Conservation (phyloP, 2,113 vertebrate genomes). For the Dicrurus megarhynchus region DNA sequence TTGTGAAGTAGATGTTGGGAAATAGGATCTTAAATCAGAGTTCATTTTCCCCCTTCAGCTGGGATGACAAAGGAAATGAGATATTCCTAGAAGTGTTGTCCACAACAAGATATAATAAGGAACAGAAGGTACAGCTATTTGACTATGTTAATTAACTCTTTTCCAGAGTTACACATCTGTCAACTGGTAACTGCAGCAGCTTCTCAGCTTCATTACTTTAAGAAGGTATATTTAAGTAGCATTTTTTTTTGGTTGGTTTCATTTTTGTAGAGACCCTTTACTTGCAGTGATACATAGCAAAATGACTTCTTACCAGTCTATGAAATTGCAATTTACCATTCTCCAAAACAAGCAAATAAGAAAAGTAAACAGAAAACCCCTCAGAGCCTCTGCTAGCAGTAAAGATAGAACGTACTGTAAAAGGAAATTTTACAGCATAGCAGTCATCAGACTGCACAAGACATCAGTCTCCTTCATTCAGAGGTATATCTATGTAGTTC, state of each 20-base stretch:
- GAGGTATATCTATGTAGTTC: background rate
- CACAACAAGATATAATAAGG: background rate
- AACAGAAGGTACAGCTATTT: conserved; percentile 2
- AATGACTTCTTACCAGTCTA: background rate
- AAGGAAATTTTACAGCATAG: background rate
- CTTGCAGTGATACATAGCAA: background rate
- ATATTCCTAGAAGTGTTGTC: conserved; percentile 19
- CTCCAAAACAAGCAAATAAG: background rate
- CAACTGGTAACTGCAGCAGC: background rate
- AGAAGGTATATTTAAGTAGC: background rate
- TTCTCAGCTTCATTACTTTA: background rate
- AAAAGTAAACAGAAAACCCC: background rate
- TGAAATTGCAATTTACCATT: background rate
- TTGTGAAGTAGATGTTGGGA: conserved; percentile 33
- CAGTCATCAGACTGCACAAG: background rate
- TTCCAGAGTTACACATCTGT: background rate
- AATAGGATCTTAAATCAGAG: conserved; percentile 53
- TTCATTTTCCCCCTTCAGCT: background rate
- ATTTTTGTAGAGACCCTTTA: background rate
- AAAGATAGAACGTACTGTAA: background rate
- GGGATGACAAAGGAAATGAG: background rate
- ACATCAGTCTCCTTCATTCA: background rate
- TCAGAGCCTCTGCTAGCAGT: background rate
- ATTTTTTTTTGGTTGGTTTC: background rate
- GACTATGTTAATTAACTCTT: conserved; percentile 31